A percentile compares a stretch with the other conserved stretches of the same genome.
Conservation (phyloP, 2,797 vertebrate species). For the Linurgus olivaceus region DNA sequence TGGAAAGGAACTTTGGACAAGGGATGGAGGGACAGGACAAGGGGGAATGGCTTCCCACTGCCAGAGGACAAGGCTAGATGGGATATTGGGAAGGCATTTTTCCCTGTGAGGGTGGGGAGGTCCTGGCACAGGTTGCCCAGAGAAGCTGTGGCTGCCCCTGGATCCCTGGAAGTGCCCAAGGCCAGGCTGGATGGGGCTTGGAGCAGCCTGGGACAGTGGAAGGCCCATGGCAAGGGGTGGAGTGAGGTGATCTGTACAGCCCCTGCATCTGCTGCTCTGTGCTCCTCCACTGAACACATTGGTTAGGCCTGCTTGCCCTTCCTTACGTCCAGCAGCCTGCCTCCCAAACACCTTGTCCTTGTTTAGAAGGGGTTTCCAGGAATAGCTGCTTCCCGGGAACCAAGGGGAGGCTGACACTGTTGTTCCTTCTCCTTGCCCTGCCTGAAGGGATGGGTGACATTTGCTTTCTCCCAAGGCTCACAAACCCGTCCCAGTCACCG, state of each 20-base stretch:
- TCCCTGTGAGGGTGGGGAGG: neutral
- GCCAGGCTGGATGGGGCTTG: accelerated
- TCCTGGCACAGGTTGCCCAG: accelerated
- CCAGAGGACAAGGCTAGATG: accelerated
- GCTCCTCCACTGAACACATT: neutral
- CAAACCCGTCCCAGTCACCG: accelerated
- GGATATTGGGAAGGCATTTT: neutral
- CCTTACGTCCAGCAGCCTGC: neutral
- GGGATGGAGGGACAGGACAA: neutral
- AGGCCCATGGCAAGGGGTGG: neutral
- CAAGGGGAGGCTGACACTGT: neutral
- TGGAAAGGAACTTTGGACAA: neutral
- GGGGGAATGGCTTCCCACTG: neutral
- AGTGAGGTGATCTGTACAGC: accelerated
- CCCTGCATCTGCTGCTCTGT: neutral
- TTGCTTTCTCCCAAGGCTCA: neutral
- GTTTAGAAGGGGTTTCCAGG: neutral
- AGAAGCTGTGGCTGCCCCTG: neutral
- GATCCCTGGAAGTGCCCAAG: neutral
- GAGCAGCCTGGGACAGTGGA: accelerated
- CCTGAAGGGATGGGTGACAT: neutral
- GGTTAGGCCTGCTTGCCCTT: neutral
- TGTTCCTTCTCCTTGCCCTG: neutral
- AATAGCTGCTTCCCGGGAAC: neutral
- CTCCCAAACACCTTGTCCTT: neutral